Evolutionary conservation across 1,140 invertebrate species (phyloP).

Genomic region (Diachasmimorpha longicaudata): DNA sequence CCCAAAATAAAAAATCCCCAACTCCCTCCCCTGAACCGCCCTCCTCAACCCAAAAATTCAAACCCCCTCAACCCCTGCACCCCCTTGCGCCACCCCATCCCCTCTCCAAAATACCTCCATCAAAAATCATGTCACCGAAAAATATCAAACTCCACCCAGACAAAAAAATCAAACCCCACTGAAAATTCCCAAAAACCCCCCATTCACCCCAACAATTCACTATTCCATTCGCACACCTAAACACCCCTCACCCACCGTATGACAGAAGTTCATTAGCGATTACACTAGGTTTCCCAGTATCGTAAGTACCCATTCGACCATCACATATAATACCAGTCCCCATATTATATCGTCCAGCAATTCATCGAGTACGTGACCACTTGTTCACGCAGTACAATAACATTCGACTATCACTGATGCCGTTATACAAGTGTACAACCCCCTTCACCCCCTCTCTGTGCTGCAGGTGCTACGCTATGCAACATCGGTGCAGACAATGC

Average conservation of each 20-base stretch:
- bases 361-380: constrained; percentile 8
- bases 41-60: too few relatives aligned
- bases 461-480: background rate
- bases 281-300: background rate
- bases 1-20: too few relatives aligned
- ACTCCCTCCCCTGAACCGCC: too few relatives aligned
- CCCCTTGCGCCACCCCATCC: too few relatives aligned
- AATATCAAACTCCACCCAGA: too few relatives aligned
- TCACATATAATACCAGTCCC: background rate
- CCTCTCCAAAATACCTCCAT: too few relatives aligned
- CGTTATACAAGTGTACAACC: background rate
- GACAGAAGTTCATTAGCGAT: background rate
- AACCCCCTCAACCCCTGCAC: too few relatives aligned
- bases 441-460: background rate
- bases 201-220: too few relatives aligned
- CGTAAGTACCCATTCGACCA: background rate
- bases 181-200: too few relatives aligned
- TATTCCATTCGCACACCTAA: too few relatives aligned
- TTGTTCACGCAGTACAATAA: constrained; percentile 5
- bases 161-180: too few relatives aligned
- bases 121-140: too few relatives aligned
- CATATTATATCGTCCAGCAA: background rate
- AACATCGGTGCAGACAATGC: constrained; percentile 20
- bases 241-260: background rate
- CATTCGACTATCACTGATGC: constrained; percentile 3